A percentile compares a stretch with the other conserved stretches of the same genome.
phyloP scores from a whole-genome alignment of 1,140 invertebrate species.

The Lithobius niger region DNA sequence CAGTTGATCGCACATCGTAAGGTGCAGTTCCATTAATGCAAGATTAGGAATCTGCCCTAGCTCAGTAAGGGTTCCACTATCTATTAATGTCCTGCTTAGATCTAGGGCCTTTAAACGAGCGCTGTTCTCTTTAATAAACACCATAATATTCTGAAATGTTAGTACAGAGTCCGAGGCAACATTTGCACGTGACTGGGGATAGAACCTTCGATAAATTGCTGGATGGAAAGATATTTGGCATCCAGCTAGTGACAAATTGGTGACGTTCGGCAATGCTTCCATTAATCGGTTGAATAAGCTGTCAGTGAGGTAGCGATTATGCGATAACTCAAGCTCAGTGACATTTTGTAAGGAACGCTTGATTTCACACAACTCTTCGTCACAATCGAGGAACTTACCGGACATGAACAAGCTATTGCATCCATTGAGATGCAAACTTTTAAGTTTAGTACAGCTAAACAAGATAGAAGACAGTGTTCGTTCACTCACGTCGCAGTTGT shows the following conservation, averaged over 20 bases:
- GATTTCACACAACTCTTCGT: constrained; percentile 36
- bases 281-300: constrained; percentile 49
- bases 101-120: constrained; percentile 41
- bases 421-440: constrained; percentile 41
- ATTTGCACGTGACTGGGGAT: constrained; percentile 36
- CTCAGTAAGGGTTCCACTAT: constrained; percentile 41
- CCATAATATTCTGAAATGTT: constrained; percentile 49
- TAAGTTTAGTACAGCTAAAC: constrained; percentile 39
- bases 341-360: constrained; percentile 40
- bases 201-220: constrained; percentile 47
- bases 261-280: constrained; percentile 41
- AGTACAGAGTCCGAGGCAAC: constrained; percentile 49
- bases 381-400: constrained; percentile 45
- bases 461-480: constrained; percentile 44
- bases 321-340: constrained; percentile 42
- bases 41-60: constrained; percentile 39
- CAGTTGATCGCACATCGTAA: constrained; percentile 49
- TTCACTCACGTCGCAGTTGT: constrained; percentile 45
- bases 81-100: constrained; percentile 49
- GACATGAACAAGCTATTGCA: constrained; percentile 57
- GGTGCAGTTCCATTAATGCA: constrained; percentile 39
- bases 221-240: constrained; percentile 53
- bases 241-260: constrained; percentile 44
- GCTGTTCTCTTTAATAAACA: constrained; percentile 40
- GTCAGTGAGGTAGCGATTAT: constrained; percentile 55